These are phyloP conservation scores for Oophaga sylvatica DNA, from an alignment of 2,797 vertebrate genomes.

Conservation along the genomic window DNA sequence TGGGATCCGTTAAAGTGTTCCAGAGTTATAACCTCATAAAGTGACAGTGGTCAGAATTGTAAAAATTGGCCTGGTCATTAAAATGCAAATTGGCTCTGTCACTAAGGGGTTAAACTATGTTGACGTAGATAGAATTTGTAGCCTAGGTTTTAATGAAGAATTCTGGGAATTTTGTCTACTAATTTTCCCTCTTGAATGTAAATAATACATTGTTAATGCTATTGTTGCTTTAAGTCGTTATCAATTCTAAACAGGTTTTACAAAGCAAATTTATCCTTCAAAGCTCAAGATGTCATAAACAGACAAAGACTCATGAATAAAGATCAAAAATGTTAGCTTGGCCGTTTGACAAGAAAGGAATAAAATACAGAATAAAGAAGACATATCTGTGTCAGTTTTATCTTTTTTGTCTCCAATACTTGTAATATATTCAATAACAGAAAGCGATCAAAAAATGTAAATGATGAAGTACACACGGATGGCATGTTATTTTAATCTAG, in stretches of 20 bases:
- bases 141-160: too few relatives aligned
- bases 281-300: constrained; percentile 11
- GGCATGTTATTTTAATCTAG: neutral
- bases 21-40: too few relatives aligned
- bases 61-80: too few relatives aligned
- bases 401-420: neutral
- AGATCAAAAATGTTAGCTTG: neutral
- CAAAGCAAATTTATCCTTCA: constrained; percentile 25
- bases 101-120: too few relatives aligned
- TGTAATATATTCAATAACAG: constrained; percentile 14
- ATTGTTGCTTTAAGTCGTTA: neutral
- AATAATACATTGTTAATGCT: neutral
- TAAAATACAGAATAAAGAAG: constrained; percentile 1
- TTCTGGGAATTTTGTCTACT: too few relatives aligned
- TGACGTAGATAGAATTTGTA: too few relatives aligned
- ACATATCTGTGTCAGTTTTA: constrained; percentile 7
- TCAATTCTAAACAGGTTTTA: neutral
- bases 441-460: neutral
- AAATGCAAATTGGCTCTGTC: too few relatives aligned
- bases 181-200: neutral
- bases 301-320: constrained; percentile 30
- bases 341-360: constrained; percentile 19
- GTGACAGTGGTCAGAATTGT: too few relatives aligned
- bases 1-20: too few relatives aligned
- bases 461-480: neutral